phyloP scores from a whole-genome alignment of 2,797 vertebrate species.

The Semaprochilodus insignis region DNA sequence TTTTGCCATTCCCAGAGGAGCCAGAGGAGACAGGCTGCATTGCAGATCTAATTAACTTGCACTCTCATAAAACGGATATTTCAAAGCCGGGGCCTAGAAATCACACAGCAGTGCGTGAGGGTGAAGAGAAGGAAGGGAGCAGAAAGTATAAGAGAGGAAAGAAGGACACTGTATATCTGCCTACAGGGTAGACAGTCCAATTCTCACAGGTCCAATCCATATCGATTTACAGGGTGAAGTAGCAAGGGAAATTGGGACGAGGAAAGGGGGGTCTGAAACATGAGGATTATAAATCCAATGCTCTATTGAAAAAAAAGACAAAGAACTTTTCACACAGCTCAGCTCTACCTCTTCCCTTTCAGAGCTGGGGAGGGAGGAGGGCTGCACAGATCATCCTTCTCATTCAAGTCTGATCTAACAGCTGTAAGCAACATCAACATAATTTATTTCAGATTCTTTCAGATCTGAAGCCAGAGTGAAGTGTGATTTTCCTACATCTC shows the following conservation, averaged over 20 bases:
- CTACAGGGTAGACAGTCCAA: slow-evolving; percentile 52
- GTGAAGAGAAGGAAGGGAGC: background rate
- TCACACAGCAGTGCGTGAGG: background rate
- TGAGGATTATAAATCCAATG: slow-evolving; percentile 76
- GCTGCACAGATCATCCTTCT: background rate
- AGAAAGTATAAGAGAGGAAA: slow-evolving; percentile 5
- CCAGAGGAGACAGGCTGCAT: slow-evolving; percentile 9
- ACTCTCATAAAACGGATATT: slow-evolving; percentile 28
- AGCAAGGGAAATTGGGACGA: slow-evolving; percentile 55
- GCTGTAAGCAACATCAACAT: background rate
- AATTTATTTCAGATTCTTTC: too few species aligned
- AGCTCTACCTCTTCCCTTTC: slow-evolving; percentile 55
- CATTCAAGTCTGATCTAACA: background rate
- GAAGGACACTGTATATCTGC: slow-evolving; percentile 32
- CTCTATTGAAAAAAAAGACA: slow-evolving; percentile 68
- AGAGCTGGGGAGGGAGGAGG: slow-evolving; percentile 9
- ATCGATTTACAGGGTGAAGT: slow-evolving; percentile 60
- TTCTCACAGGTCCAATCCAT: slow-evolving; percentile 58
- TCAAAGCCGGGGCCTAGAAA: slow-evolving; percentile 14
- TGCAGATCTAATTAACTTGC: slow-evolving; percentile 37
- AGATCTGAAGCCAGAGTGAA: too few species aligned
- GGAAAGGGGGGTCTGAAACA: slow-evolving; percentile 63
- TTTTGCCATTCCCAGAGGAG: slow-evolving; percentile 32
- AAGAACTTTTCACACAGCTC: slow-evolving; percentile 61
- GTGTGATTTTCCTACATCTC: too few species aligned